Conservation (phyloP, 2,888 invertebrate species). For the Acronicta psi region DNA sequence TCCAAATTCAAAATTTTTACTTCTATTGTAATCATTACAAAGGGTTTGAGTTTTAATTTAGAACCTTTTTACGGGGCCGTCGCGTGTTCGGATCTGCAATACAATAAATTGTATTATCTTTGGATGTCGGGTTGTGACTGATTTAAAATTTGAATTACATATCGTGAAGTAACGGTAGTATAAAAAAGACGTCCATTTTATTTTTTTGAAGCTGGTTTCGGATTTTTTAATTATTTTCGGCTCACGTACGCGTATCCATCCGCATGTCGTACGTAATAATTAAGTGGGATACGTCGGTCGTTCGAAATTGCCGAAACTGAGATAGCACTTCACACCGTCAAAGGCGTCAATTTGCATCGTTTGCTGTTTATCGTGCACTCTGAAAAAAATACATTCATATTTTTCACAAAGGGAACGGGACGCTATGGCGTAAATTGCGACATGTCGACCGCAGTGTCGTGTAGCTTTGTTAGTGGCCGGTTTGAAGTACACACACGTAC, state of each 20-base stretch:
- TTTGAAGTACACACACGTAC: constrained; percentile 37
- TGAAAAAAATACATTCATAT: constrained; percentile 51
- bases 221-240: constrained; percentile 41
- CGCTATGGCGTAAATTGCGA: constrained; percentile 56
- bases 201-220: constrained; percentile 29
- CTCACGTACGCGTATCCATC: constrained; percentile 5
- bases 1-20: constrained; percentile 72
- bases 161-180: constrained; percentile 21
- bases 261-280: constrained; percentile 24
- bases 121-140: constrained; percentile 37
- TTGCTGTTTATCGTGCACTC: constrained; percentile 44
- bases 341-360: constrained; percentile 51
- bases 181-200: constrained; percentile 21
- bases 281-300: constrained; percentile 19
- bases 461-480: constrained; percentile 57
- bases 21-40: constrained; percentile 72
- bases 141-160: constrained; percentile 34
- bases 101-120: constrained; percentile 47
- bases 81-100: constrained; percentile 32
- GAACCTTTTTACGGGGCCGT: constrained; percentile 43
- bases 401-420: constrained; percentile 43
- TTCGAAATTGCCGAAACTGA: constrained; percentile 23
- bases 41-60: constrained; percentile 64
- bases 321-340: constrained; percentile 40
- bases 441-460: constrained; percentile 55